Conservation (phyloP, 1,140 invertebrate species). For the Papilio polytes region DNA sequence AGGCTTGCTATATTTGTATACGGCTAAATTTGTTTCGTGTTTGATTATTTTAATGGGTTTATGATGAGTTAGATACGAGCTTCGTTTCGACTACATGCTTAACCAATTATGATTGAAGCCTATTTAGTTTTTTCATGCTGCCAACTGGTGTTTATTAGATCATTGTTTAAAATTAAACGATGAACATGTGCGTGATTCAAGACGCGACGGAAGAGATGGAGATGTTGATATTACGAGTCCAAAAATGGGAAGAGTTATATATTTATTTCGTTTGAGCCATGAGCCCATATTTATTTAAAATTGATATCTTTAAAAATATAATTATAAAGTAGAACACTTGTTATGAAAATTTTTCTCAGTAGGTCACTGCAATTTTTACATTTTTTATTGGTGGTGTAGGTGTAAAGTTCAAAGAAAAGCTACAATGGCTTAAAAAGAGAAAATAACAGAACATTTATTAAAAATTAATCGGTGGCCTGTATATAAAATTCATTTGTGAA, state of each 20-base stretch:
- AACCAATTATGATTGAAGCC: not conserved
- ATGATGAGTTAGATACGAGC: not conserved
- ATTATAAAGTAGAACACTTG: not conserved
- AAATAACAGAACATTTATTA: not conserved
- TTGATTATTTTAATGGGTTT: conserved; percentile 15
- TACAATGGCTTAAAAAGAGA: not conserved
- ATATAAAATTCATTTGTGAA: conserved; percentile 30
- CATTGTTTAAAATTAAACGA: conserved; percentile 8
- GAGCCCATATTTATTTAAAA: not conserved
- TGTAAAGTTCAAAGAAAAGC: not conserved
- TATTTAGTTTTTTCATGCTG: not conserved
- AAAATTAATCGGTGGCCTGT: not conserved
- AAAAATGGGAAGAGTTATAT: not conserved
- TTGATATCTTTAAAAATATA: not conserved
- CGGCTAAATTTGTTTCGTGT: not conserved
- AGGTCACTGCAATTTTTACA: not conserved
- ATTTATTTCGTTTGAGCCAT: not conserved
- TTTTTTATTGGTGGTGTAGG: not conserved
- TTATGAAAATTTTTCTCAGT: not conserved
- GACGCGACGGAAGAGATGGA: not conserved
- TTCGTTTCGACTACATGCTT: not conserved
- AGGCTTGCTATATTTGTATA: conserved; percentile 3
- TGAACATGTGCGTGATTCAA: not conserved
- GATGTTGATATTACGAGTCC: not conserved
- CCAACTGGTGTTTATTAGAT: conserved; percentile 14